Evolutionary conservation across 2,797 vertebrate species (phyloP).

Genomic region (Poecile montanus): DNA sequence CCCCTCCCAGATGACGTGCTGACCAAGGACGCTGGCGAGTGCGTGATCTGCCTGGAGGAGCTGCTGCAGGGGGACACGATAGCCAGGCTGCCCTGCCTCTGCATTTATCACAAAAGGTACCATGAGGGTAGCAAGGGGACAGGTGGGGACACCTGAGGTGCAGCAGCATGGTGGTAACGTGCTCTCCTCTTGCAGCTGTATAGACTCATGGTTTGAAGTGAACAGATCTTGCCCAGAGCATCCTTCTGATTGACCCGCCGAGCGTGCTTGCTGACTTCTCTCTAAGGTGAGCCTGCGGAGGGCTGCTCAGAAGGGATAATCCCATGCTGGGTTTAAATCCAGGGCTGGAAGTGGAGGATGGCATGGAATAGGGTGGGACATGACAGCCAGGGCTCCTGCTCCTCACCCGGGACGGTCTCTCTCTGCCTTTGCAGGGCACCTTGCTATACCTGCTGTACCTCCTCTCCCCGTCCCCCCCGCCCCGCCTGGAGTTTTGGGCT

Average conservation of each 20-base stretch:
- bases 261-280: constrained; percentile 76
- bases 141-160: rapidly evolving
- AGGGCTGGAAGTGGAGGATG: neutral
- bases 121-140: neutral
- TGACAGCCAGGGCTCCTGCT: neutral
- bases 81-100: constrained; percentile 98
- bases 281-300: constrained; percentile 72
- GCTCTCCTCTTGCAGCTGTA: constrained; percentile 81
- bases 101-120: constrained; percentile 99
- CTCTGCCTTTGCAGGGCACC: constrained; percentile 48
- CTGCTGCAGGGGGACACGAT: constrained; percentile 97
- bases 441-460: constrained; percentile 53
- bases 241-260: constrained; percentile 90
- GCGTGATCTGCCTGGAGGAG: constrained; percentile 98
- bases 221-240: constrained; percentile 99
- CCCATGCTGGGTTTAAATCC: neutral
- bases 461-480: neutral
- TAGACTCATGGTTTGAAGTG: constrained; percentile 99
- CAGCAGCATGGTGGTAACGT: rapidly evolving
- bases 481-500: constrained; percentile 50
- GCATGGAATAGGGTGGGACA: neutral
- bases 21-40: constrained; percentile 95
- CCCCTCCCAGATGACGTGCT: constrained; percentile 90
- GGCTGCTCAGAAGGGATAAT: neutral
- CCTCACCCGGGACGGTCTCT: neutral